These are phyloP conservation scores for Scrobipalpa costella DNA, from an alignment of 2,888 invertebrate genomes.

Conservation along the genomic window DNA sequence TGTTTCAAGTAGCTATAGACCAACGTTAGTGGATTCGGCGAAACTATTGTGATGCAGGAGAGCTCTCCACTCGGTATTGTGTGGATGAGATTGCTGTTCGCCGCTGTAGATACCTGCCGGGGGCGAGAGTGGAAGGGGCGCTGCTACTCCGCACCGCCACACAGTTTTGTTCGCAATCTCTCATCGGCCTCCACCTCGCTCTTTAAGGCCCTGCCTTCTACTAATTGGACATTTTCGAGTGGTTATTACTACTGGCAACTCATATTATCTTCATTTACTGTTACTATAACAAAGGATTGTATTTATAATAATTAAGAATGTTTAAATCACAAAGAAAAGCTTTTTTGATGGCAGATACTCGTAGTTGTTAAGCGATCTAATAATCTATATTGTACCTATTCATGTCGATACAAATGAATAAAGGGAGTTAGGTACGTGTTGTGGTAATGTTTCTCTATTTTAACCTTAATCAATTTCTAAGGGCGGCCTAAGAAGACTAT, in stretches of 20 bases:
- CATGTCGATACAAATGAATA: too few species aligned
- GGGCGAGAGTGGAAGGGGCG: slow-evolving; percentile 41
- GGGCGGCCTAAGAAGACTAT: too few species aligned
- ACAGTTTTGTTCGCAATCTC: slow-evolving; percentile 74
- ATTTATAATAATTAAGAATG: too few species aligned
- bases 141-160: slow-evolving; percentile 64
- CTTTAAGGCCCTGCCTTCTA: slow-evolving; percentile 61
- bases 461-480: too few species aligned
- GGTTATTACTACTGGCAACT: slow-evolving; percentile 39
- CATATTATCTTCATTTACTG: not conserved
- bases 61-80: slow-evolving; percentile 48
- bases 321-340: too few species aligned
- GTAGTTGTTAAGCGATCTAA: too few species aligned
- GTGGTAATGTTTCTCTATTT: too few species aligned
- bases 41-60: slow-evolving; percentile 52
- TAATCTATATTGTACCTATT: too few species aligned
- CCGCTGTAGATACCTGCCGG: slow-evolving; percentile 58
- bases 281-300: not conserved
- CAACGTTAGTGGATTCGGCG: slow-evolving; percentile 45
- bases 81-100: slow-evolving; percentile 67
- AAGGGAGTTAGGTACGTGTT: too few species aligned
- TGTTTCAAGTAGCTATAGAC: slow-evolving; percentile 24
- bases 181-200: slow-evolving; percentile 59
- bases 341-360: too few species aligned
- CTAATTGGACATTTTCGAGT: slow-evolving; percentile 67